A percentile compares a stretch with the other conserved stretches of the same genome.
Conservation (phyloP, 2,113 vertebrate species). For the Clupea harengus region DNA sequence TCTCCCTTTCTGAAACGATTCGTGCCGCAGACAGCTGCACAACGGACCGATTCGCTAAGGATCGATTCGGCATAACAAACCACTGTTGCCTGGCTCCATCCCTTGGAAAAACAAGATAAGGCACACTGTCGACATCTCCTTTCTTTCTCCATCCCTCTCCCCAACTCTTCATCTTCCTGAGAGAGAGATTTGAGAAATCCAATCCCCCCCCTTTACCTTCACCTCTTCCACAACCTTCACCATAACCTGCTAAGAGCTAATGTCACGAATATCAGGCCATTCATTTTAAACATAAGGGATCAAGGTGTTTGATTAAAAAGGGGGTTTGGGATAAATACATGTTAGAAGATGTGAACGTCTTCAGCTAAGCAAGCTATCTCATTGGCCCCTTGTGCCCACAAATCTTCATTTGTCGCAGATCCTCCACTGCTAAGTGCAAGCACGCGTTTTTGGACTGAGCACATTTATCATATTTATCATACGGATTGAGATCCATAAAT, state of each 20-base stretch:
- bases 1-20: constrained; percentile 10
- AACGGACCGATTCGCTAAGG: constrained; percentile 7
- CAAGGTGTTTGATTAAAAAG: neutral
- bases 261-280: neutral
- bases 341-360: neutral
- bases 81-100: neutral
- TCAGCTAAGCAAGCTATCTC: neutral
- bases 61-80: constrained; percentile 18
- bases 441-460: constrained; percentile 1
- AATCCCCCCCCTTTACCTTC: neutral
- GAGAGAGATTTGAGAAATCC: constrained; percentile 24
- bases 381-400: neutral
- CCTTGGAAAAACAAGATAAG: constrained; percentile 33
- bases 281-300: neutral
- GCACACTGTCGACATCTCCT: constrained; percentile 22
- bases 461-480: constrained; percentile 35
- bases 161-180: neutral
- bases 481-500: constrained; percentile 43
- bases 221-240: neutral
- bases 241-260: neutral
- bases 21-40: neutral
- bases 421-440: constrained; percentile 3
- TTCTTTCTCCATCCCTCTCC: neutral
- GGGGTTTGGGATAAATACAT: neutral
- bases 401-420: neutral